Base-by-base conservation (phyloP, 2,888 invertebrate species). In the Lottia scabra region DNA sequence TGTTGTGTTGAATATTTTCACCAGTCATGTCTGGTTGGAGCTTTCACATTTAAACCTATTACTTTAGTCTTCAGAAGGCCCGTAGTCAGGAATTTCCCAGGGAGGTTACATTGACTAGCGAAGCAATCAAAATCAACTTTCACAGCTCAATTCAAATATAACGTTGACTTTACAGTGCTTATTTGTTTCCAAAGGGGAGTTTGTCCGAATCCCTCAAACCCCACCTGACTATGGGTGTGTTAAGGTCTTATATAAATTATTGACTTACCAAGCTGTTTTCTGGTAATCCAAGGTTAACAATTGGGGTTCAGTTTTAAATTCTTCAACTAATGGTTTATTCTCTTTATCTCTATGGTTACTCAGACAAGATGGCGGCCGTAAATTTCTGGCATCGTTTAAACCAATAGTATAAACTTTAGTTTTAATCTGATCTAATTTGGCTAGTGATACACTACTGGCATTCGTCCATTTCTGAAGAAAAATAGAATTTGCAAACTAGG, bases 321-420 rank as follows among this genome's bases (percentile, higher is more conserved):
- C 75, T n/a, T 65, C 71, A 45, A 71, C 66, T n/a, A 16, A 26
- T 43, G 44, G n/a, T 19, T n/a, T 64, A 23, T 15, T 26, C 19
- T 64, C 66, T 71, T 27, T 64, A 63, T 26, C 71, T 74, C 62
- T 73, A 64, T 19, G 69, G 74, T 45, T 74, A 75, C 66, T 72
- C 71, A 16, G 63, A 64, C 64, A 72, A 19, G 27, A 78, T 62
- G 63, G 80, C 75, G 38, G 77, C 67, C 81, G 82, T 38, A 82
- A 72, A 44, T 81, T 79, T 26, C 72, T 72, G 0, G 80, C 70
- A 63, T 84, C 83, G 15, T 75, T 71, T 5, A 84, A 66, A 15
- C 83, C 84, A 45, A 87, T 71, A 73, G 84, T 87, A 76, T 86
- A 85, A 5, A 87, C 80, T 23, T 75, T 81, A n/a, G 84, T 72